Base-by-base conservation (phyloP, 2,797 vertebrate genomes). In the Fratercula arctica region DNA sequence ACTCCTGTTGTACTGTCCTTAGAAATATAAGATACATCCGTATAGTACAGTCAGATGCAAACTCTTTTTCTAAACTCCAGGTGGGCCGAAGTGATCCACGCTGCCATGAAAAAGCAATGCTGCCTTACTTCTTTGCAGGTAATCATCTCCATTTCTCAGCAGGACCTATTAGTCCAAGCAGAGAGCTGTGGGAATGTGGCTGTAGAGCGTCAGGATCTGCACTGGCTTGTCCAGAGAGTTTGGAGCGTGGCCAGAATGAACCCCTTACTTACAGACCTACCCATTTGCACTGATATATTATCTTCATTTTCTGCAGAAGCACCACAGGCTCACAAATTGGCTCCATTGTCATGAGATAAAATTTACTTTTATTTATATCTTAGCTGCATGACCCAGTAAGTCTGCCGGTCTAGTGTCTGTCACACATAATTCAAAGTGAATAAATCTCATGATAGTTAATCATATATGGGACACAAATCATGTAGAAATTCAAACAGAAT, bases 231-330 rank as follows among this genome's bases (percentile, higher is more conserved):
- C 13, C 70, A 5, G 35, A 24, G 67, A 7, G 33, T 29, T 26
- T 46, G n/a, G 21, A 37, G 39, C 0, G 1, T 3, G 77, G 64
- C 78, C 48, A 50, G 61, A 11, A 39, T 1, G 53, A 89, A 11
- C 13, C 17, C 25, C 26, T 61, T 5, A 0, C 45, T 5, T 1
- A 1, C 10, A 80, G 69, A 26, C 6, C 60, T 48, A 10, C 21
- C 24, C 14, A 1, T 35, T 29, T 19, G 1, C 46, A 9, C 46
- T 43, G 77, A 13, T 20, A 0, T 2, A 7, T 53, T 2, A 2
- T 21, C 67, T 8, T 5, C 0, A 0, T 26, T 41, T 17, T 11
- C 78, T 35, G 48, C 67, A 56, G 67, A 13, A 59, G 69, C 68
- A 2, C 13, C n/a, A 1, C 5, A 3, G 80, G 26, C 75, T 82